Base-by-base conservation (phyloP, 2,797 vertebrate species). In the Anas acuta region DNA sequence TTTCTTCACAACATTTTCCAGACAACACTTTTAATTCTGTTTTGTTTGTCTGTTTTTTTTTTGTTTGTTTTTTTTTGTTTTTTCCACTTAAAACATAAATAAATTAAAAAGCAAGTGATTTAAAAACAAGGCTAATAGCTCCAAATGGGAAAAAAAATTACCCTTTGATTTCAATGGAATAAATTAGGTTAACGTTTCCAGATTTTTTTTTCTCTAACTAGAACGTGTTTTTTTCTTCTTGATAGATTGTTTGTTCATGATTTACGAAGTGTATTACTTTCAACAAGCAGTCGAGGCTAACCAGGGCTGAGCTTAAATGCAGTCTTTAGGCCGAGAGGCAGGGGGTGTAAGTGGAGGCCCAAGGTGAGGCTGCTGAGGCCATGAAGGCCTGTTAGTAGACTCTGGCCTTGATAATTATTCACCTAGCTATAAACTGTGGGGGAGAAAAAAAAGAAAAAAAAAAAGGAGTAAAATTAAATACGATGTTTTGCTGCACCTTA, bases 271-370 rank as follows among this genome's bases (percentile, higher is more conserved):
- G 13, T 8, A 7, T 13, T 66, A 15, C 14, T 69, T 54, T 35
- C 17, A 79, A 66, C 35, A 14, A 60, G 11, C 8, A 94, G 11
- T 2, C 30, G 1, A 0, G 10, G 8, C 9, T 62, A n/a, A 11
- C 23, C 37, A 72, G 20, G 14, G 8, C 23, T 87, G 37, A 78
- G 32, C 22, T 87, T 75, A 72, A 86, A 57, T 2, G 49, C 13
- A 70, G 45, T 26, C 45, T 58, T 54, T 30, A 45, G 6, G 17
- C 14, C 5, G 37, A 39, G 2, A 6, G 60, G 54, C 26, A 45
- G 58, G 16, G 9, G 18, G 1, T 2, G 11, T 28, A 30, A 58
- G 22, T 4, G 13, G 8, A 58, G 71, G 18, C 2, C 47, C 33
- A n/a, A 56, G 4, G 7, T 73, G 56, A 79, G 28, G 67, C 21